A percentile compares a stretch with the other conserved stretches of the same genome.
phyloP scores from a whole-genome alignment of 2,113 vertebrate species.

The Hoplias malabaricus region DNA sequence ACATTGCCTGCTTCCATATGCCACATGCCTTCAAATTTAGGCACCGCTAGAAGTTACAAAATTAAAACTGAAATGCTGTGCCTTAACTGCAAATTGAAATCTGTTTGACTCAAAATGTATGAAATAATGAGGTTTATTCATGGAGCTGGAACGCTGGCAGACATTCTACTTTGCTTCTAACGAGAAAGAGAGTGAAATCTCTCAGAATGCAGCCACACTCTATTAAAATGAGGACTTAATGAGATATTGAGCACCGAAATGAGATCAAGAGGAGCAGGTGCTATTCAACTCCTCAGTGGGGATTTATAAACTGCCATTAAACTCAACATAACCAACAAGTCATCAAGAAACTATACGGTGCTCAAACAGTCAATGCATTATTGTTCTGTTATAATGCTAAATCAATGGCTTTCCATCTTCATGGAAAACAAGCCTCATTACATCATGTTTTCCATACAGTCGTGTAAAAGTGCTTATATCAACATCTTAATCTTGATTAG shows the following conservation, averaged over 20 bases:
- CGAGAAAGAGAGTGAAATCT: slow-evolving; percentile 5
- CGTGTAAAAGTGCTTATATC: too few relatives aligned
- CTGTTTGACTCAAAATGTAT: slow-evolving; percentile 15
- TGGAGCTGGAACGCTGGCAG: slow-evolving; percentile 15
- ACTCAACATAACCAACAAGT: background rate
- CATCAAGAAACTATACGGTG: background rate
- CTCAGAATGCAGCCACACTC: background rate
- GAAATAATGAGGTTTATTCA: slow-evolving; percentile 28
- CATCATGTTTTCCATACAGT: too few relatives aligned
- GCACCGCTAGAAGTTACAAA: too few relatives aligned
- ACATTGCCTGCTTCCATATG: background rate
- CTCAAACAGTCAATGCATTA: background rate
- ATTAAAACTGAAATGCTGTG: background rate
- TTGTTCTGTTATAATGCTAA: background rate
- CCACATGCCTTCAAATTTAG: too few relatives aligned
- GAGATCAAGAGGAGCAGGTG: background rate
- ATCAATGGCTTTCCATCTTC: background rate
- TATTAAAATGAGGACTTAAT: background rate
- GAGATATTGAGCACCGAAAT: background rate
- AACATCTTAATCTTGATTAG: too few relatives aligned
- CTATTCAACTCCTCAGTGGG: background rate
- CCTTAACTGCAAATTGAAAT: background rate
- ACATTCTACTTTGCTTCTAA: slow-evolving; percentile 2
- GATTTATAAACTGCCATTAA: background rate
- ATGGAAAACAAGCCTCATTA: too few relatives aligned